phyloP scores from a whole-genome alignment of 2,888 invertebrate species.

The Caenorhabditis sp. region DNA sequence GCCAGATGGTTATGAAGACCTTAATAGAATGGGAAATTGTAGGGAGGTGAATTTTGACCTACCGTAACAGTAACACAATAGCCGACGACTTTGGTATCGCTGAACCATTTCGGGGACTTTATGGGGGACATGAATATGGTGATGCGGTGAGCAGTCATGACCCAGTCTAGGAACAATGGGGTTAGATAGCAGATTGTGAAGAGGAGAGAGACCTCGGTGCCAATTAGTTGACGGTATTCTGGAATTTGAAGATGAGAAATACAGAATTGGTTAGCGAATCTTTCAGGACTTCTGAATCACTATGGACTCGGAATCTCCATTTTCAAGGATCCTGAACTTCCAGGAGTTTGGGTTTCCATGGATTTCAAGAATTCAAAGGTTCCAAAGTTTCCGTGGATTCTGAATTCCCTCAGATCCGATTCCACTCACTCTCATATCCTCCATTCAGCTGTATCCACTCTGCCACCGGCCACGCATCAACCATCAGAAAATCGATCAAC shows the following conservation, averaged over 20 bases:
- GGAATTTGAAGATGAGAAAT: no score
- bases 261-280: no score
- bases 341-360: no score
- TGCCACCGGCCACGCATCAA: conserved; percentile 24
- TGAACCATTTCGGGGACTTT: conserved; percentile 11
- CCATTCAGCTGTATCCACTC: conserved; percentile 19
- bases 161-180: conserved; percentile 20
- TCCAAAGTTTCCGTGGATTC: no score
- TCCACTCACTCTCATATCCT: conserved; percentile 29
- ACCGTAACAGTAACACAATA: conserved; percentile 18
- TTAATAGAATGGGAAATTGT: neutral
- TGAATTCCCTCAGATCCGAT: no score
- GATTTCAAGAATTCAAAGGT: no score
- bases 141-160: conserved; percentile 34
- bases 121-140: conserved; percentile 14
- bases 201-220: conserved; percentile 20
- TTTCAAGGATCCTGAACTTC: no score
- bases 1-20: conserved; percentile 1
- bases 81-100: neutral
- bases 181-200: conserved; percentile 26
- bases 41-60: no score
- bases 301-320: no score
- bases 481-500: conserved; percentile 15
- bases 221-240: conserved; percentile 26
- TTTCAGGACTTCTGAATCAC: no score